Conservation (phyloP, 1,140 invertebrate species). For the Tigriopus japonicus region DNA sequence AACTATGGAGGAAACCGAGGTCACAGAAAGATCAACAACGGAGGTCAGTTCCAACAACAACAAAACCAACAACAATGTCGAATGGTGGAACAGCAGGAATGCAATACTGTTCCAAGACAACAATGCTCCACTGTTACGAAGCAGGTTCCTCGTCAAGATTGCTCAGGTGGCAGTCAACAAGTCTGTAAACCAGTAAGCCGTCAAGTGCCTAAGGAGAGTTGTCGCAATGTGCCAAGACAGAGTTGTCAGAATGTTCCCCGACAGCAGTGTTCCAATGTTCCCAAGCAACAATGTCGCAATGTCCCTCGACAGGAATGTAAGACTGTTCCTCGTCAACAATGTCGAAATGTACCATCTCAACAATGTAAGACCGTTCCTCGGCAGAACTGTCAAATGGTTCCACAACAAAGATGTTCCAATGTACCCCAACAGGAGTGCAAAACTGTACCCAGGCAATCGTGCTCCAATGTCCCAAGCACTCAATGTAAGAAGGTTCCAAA, state of each 20-base stretch:
- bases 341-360: conserved; percentile 2
- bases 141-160: not conserved
- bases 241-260: not conserved
- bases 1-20: too few species aligned
- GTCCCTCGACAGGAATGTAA: conserved; percentile 7
- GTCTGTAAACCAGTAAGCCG: not conserved
- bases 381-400: conserved; percentile 3
- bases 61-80: not conserved
- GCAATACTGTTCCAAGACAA: conserved; percentile 3
- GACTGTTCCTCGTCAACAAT: conserved; percentile 6
- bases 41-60: too few species aligned
- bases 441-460: conserved; percentile 4
- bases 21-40: too few species aligned
- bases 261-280: not conserved
- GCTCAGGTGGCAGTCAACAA: not conserved
- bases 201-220: not conserved
- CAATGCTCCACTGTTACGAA: not conserved
- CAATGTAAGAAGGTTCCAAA: conserved; percentile 8
- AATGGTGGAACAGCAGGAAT: not conserved
- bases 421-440: conserved; percentile 5
- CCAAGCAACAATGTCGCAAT: not conserved
- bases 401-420: not conserved
- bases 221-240: not conserved
- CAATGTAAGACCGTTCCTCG: conserved; percentile 9
- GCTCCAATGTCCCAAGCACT: not conserved